Percentiles rank a stretch among this genome's conserved stretches.
Evolutionary conservation across 2,797 vertebrate species (phyloP).

Genomic region (Otolemur crassicaudatus): DNA sequence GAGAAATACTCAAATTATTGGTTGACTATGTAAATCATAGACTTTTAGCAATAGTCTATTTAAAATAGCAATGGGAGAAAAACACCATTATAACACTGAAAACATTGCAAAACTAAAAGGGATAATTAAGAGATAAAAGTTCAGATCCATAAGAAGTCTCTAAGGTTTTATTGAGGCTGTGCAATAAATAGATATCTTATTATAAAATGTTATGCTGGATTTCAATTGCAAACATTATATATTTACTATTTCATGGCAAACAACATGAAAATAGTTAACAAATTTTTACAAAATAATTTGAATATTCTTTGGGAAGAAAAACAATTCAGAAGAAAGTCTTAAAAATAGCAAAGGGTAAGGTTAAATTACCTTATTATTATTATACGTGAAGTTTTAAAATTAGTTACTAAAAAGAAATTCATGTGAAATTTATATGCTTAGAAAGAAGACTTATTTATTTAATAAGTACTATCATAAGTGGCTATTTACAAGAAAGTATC

Average conservation of each 20-base stretch:
- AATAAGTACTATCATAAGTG: background rate
- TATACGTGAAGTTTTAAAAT: background rate
- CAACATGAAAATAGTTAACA: background rate
- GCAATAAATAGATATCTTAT: background rate
- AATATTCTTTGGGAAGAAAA: background rate
- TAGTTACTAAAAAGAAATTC: background rate
- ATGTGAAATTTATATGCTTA: background rate
- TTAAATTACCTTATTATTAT: background rate
- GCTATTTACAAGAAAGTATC: background rate
- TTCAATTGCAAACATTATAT: background rate
- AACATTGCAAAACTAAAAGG: background rate
- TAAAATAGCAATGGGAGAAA: background rate
- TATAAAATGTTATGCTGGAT: background rate
- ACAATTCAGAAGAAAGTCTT: background rate
- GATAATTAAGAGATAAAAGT: background rate
- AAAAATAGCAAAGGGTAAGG: background rate
- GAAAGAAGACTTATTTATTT: background rate
- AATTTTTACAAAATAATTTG: background rate
- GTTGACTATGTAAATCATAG: background rate
- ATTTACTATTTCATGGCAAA: background rate
- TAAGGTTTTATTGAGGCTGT: background rate
- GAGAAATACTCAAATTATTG: background rate
- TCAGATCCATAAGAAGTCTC: background rate
- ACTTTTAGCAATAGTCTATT: background rate
- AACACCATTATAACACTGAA: background rate